Base-by-base conservation (phyloP, 2,797 vertebrate species). In the Melanotaenia nigrans region DNA sequence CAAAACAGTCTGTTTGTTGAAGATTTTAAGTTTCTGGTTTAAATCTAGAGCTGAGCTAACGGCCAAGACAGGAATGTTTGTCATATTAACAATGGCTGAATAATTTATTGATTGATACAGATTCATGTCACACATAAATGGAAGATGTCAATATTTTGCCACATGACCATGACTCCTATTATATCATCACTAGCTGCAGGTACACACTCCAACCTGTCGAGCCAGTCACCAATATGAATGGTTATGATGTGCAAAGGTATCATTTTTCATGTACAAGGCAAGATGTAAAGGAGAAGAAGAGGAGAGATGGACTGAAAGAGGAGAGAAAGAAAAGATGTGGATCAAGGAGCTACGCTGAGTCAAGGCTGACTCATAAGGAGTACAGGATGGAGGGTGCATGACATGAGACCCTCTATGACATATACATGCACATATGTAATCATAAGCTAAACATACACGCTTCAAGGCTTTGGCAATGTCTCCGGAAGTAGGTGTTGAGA, bases 281-380 rank as follows among this genome's bases (percentile, higher is more conserved):
- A 53, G 47, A 73, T 77, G 60, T 81, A 62, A 80, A 64, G 61
- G 54, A 42, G 36, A 36, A 59, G 33, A 42, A 53, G 28, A 82
- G 32, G 60, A 82, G 61, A 72, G 71, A 82, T 68, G 63, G 61
- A 82, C 32, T 35, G 62, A 53, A 77, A 69, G 58, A n/a, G 65
- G 68, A 79, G 65, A 57, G 71, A 65, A 79, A 59, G 56, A 75
- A 71, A 61, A 56, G 57, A 75, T 72, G 70, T 56, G 56, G 77
- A 80, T 77, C 60, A 72, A 78, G 87, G 72, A 79, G 59, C 68
- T 71, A 55, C 58, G 12, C 63, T 60, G 38, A 87, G 86, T 86
- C 79, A 81, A 60, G 71, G 60, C 87, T 93, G 91, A 92, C 78
- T 92, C 90, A 92, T 47, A 68, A 42, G 68, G 73, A 76, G 51